Evolutionary conservation across 2,888 invertebrate genomes (phyloP).

Genomic region (Xiphydria camelus): DNA sequence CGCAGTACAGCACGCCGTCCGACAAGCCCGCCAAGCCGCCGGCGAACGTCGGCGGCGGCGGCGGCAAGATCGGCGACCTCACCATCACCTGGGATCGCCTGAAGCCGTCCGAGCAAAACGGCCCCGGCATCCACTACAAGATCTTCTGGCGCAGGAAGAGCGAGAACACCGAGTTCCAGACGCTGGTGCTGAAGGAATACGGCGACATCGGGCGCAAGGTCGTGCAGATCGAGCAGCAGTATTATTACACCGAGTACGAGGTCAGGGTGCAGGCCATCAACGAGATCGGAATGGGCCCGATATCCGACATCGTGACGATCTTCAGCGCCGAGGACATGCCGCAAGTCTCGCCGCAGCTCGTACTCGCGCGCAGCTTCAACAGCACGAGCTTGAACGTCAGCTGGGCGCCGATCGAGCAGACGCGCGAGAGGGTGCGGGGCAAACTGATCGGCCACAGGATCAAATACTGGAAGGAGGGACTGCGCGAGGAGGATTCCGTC

Average conservation of each 20-base stretch:
- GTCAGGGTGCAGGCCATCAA: constrained; percentile 86
- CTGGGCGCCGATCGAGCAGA: constrained; percentile 86
- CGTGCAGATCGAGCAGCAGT: constrained; percentile 72
- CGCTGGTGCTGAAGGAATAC: constrained; percentile 68
- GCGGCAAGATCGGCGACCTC: constrained; percentile 93
- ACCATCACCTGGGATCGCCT: constrained; percentile 88
- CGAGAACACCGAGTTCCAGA: constrained; percentile 76
- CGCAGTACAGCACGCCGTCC: constrained; percentile 81
- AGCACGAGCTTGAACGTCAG: constrained; percentile 91
- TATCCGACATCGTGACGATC: constrained; percentile 73
- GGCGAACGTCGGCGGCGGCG: constrained; percentile 84
- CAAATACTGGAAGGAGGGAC: constrained; percentile 85
- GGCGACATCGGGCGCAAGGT: constrained; percentile 81
- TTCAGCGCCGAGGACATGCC: constrained; percentile 93
- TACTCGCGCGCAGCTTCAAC: constrained; percentile 79
- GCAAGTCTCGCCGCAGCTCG: constrained; percentile 83
- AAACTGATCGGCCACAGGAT: constrained; percentile 91
- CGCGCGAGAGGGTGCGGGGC: constrained; percentile 82
- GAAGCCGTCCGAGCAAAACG: constrained; percentile 79
- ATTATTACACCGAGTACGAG: constrained; percentile 82
- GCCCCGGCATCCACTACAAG: constrained; percentile 86
- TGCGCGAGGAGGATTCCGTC: constrained; percentile 76
- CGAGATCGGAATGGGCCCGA: constrained; percentile 79
- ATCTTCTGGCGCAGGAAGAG: constrained; percentile 82
- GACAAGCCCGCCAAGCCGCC: constrained; percentile 81